Percentiles rank a stretch among this genome's conserved stretches.
These are phyloP conservation scores for Microtus ochrogaster DNA, from an alignment of 2,113 vertebrate genomes.

Conservation along the genomic window DNA sequence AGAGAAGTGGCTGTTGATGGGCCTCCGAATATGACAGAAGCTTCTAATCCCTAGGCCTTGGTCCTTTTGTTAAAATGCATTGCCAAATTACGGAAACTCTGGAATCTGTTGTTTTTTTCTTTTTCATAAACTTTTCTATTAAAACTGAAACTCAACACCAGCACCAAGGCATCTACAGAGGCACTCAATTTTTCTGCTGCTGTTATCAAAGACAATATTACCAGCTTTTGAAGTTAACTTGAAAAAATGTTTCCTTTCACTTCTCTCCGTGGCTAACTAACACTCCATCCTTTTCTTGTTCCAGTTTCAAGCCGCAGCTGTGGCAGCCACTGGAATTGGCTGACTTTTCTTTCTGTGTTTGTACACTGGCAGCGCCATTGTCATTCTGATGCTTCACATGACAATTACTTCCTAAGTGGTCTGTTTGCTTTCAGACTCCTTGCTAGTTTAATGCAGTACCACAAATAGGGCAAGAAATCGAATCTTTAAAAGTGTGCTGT, in stretches of 20 bases:
- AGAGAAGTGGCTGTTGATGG: slow-evolving; percentile 26
- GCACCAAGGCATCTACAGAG: not conserved
- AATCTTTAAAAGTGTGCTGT: not conserved
- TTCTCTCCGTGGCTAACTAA: not conserved
- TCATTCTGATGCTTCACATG: slow-evolving; percentile 35
- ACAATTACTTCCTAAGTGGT: not conserved
- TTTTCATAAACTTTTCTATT: slow-evolving; percentile 19
- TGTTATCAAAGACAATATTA: slow-evolving; percentile 38
- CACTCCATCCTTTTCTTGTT: not conserved
- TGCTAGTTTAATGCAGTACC: not conserved
- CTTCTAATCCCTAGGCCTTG: slow-evolving; percentile 17
- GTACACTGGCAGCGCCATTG: slow-evolving; percentile 20
- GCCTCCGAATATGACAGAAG: not conserved
- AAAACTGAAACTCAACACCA: slow-evolving; percentile 37
- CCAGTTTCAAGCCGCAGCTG: not conserved
- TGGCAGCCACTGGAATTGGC: not conserved
- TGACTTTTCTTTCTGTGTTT: slow-evolving; percentile 47
- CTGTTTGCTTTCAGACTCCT: not conserved
- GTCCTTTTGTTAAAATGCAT: not conserved
- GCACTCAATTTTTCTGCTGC: not conserved
- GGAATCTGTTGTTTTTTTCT: not conserved
- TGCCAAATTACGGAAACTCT: slow-evolving; percentile 7
- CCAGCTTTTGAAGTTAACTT: slow-evolving; percentile 35
- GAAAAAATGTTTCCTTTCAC: slow-evolving; percentile 5
- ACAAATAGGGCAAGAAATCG: not conserved